Evolutionary conservation across 2,113 vertebrate species (phyloP), one percentile per base, ranked within the genome.

Genomic region (Catharus minimus): DNA sequence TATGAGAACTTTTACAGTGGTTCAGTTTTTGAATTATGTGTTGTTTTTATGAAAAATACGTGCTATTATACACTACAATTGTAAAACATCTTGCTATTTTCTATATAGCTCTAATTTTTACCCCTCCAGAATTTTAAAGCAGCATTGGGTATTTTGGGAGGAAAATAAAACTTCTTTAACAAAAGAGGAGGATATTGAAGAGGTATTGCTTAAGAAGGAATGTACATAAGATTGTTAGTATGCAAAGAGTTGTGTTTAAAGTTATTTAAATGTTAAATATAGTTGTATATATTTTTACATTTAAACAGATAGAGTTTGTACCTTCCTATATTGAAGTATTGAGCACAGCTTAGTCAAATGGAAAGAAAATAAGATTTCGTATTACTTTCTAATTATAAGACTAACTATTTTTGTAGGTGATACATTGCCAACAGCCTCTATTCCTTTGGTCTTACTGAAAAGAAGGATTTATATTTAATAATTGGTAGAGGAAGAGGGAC

Each of bases 211-310:
- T 95, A 93, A 96, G 87, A 96, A 66, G 55, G 92, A 97, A 94
- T 98, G 97, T 98, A 97, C 82, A 93, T 96, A 96, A 97, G 95
- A 93, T 95, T 96, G 92, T 96, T 96, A 92, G 95, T 95, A 89
- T 90, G 77, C 80, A 93, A 91, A 90, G 32, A 77, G 83, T 95
- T 95, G 47, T 96, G 96, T 97, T 97, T 88, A 87, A 95, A 95
- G 80, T 95, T 98, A 98, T 97, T 98, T 98, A 97, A 97, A 93
- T 96, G 80, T 96, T 96, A 97, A 97, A 98, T 97, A 98, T 78
- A 97, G 95, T 92, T 97, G 95, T 98, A 96, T 97, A 95, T 97
- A 95, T 98, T 97, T 98, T 96, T 97, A 97, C 92, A 92, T 91
- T 92, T 93, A 94, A 96, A 85, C 73, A 81, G 88, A 79, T 92